Conservation (phyloP, 2,113 vertebrate genomes). For the Lycocorax pyrrhopterus region DNA sequence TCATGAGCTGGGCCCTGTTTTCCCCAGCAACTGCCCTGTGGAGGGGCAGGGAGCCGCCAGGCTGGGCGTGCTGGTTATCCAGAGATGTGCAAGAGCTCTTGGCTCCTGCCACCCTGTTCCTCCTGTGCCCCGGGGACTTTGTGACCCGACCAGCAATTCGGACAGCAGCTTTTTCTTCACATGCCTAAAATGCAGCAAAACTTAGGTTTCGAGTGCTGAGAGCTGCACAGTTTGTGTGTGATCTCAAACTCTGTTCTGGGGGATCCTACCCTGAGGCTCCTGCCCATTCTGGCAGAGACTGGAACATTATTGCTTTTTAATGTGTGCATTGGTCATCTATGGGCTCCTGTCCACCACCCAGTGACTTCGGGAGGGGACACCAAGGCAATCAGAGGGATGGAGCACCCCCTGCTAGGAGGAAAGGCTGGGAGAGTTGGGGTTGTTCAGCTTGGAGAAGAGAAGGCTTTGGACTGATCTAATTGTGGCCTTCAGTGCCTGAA, state of each 20-base stretch:
- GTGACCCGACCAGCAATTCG: not conserved
- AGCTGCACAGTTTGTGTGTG: fast-evolving
- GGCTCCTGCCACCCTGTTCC: not conserved
- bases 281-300: not conserved
- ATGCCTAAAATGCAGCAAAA: not conserved
- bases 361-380: not conserved
- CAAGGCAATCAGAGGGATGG: not conserved
- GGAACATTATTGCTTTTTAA: not conserved
- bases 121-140: not conserved
- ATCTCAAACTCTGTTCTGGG: not conserved
- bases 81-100: not conserved
- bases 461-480: not conserved
- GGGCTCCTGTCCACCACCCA: not conserved
- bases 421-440: not conserved
- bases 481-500: not conserved
- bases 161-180: not conserved
- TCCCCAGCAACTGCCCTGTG: not conserved
- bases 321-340: fast-evolving
- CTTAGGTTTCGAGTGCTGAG: not conserved
- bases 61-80: not conserved
- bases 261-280: not conserved
- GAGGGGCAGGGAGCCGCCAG: not conserved
- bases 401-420: not conserved
- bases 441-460: not conserved
- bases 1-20: not conserved